Conservation (phyloP, 1,140 invertebrate species). For the Calliopsis andreniformis region DNA sequence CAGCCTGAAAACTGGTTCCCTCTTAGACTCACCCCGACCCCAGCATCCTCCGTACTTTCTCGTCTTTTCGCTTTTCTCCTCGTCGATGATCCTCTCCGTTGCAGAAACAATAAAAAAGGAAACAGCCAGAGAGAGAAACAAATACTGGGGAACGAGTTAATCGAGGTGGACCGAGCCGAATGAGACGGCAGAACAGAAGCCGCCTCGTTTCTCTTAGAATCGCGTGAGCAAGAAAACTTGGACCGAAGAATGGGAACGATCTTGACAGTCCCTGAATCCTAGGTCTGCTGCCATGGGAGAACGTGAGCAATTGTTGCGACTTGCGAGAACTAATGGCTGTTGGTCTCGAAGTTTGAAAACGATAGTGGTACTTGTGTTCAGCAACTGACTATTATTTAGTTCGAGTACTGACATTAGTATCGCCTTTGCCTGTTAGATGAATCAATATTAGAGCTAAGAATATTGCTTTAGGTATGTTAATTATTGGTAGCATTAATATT, state of each 20-base stretch:
- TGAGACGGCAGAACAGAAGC: not conserved
- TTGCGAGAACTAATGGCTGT: too few species aligned
- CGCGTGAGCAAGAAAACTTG: not conserved
- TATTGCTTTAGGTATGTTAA: too few species aligned
- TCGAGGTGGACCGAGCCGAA: not conserved
- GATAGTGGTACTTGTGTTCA: too few species aligned
- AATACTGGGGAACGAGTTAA: conserved; percentile 9
- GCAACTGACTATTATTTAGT: too few species aligned
- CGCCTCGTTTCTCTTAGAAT: not conserved
- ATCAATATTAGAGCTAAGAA: too few species aligned
- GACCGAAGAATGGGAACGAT: not conserved
- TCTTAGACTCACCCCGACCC: conserved; percentile 53
- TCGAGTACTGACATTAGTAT: too few species aligned
- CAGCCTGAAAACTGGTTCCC: conserved; percentile 71
- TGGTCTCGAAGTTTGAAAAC: too few species aligned
- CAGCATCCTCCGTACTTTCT: conserved; percentile 28
- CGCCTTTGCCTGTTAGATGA: too few species aligned
- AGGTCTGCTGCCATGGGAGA: too few species aligned
- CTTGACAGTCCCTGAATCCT: too few species aligned
- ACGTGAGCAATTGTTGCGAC: too few species aligned
- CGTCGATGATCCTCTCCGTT: conserved; percentile 6
- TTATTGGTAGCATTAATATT: too few species aligned
- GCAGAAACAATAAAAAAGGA: not conserved
- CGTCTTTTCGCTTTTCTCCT: conserved; percentile 58
- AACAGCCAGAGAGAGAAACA: not conserved